phyloP scores from a whole-genome alignment of 2,888 invertebrate species.

The Dasysyrphus albostriatus region DNA sequence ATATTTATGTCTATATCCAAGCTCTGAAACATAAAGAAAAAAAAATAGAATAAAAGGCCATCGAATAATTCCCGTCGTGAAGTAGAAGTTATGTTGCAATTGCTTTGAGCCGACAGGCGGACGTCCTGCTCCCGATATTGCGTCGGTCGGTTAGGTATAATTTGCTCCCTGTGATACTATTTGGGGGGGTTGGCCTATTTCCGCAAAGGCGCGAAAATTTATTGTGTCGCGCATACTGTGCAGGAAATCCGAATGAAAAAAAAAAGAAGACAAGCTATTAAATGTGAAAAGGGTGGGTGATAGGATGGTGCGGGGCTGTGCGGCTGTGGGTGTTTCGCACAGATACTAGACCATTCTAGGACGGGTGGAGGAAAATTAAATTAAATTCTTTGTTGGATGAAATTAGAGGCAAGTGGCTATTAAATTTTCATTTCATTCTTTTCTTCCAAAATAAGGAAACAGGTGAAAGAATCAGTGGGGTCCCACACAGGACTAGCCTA shows the following conservation, averaged over 20 bases:
- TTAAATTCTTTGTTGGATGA: conserved; percentile 73
- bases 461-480: conserved; percentile 55
- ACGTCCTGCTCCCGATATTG: background rate
- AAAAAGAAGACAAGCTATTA: conserved; percentile 27
- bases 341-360: conserved; percentile 14
- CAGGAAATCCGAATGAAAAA: conserved; percentile 42
- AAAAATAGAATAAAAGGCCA: conserved; percentile 58
- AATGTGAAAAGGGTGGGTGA: background rate
- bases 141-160: background rate
- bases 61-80: conserved; percentile 64
- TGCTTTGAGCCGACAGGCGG: conserved; percentile 55
- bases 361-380: conserved; percentile 64
- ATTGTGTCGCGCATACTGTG: conserved; percentile 70
- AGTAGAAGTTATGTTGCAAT: conserved; percentile 72
- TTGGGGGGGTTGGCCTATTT: conserved; percentile 31
- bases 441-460: conserved; percentile 33
- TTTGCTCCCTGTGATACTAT: conserved; percentile 1
- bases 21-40: conserved; percentile 20
- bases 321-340: background rate
- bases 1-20: conserved; percentile 61
- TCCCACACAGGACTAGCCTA: background rate
- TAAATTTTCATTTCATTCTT: conserved; percentile 73
- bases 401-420: conserved; percentile 75
- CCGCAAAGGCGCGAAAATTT: conserved; percentile 63
- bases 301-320: background rate